A percentile compares a stretch with the other conserved stretches of the same genome.
Evolutionary conservation across 2,888 invertebrate genomes (phyloP).

Genomic region (Gymnoscelis rufifasciata): DNA sequence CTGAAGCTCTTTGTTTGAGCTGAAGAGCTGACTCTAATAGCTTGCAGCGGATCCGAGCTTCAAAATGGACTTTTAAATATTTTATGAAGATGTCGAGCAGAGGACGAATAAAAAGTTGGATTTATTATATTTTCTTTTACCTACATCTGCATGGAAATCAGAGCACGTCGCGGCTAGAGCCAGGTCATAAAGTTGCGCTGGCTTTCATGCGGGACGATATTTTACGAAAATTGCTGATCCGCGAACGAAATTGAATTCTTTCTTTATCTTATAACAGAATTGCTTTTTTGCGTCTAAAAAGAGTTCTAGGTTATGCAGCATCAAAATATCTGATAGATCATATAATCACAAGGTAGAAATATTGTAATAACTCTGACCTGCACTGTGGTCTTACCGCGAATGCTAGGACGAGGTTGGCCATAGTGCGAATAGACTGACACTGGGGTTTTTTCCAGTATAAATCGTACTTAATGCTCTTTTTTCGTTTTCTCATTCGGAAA

Average conservation of each 20-base stretch:
- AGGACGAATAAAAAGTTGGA: constrained; percentile 45
- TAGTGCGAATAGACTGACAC: too few relatives aligned
- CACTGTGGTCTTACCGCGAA: too few relatives aligned
- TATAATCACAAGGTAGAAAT: too few relatives aligned
- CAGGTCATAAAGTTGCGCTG: constrained; percentile 18
- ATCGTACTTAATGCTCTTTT: too few relatives aligned
- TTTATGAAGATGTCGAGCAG: constrained; percentile 60
- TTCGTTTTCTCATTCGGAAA: too few relatives aligned
- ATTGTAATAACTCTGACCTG: too few relatives aligned
- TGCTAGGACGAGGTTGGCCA: too few relatives aligned
- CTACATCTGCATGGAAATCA: constrained; percentile 26
- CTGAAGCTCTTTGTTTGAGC: constrained; percentile 73
- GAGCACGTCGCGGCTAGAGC: constrained; percentile 23
- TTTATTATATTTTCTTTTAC: constrained; percentile 30
- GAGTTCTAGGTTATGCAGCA: too few relatives aligned
- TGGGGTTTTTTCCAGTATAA: too few relatives aligned
- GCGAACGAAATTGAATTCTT: constrained; percentile 21
- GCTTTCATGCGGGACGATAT: constrained; percentile 19
- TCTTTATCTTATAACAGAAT: neutral
- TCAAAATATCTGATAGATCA: too few relatives aligned
- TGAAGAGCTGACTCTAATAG: constrained; percentile 77
- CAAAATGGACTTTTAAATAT: constrained; percentile 76
- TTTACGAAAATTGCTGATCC: constrained; percentile 18
- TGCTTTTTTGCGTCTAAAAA: too few relatives aligned
- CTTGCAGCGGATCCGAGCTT: constrained; percentile 73